Evolutionary conservation across 2,113 vertebrate genomes (phyloP).

Genomic region (Chitala chitala): DNA sequence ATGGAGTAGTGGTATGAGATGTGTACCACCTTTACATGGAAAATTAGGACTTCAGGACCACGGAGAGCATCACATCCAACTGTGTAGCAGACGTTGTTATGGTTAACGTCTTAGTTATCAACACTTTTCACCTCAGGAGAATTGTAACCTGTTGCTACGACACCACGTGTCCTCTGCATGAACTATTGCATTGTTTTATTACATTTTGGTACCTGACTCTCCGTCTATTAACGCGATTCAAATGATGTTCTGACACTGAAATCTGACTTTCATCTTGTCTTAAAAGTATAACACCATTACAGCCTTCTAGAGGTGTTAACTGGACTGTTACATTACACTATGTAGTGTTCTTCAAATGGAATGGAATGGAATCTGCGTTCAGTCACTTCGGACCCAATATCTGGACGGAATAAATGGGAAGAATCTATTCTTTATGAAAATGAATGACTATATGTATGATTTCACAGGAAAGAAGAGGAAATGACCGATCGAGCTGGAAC

Average conservation of each 20-base stretch:
- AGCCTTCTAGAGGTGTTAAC: not conserved
- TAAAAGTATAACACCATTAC: not conserved
- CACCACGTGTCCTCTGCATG: not conserved
- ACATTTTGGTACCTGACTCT: not conserved
- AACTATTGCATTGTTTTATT: not conserved
- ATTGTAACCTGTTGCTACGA: constrained; percentile 6
- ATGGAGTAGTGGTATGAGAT: not conserved
- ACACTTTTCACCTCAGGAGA: constrained; percentile 8
- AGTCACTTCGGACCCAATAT: not conserved
- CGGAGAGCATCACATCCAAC: constrained; percentile 7
- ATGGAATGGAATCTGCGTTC: not conserved
- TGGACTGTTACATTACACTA: not conserved
- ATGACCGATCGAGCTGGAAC: not conserved
- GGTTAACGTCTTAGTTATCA: not conserved
- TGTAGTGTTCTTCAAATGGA: not conserved
- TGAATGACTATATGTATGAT: constrained; percentile 21
- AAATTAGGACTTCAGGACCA: constrained; percentile 10
- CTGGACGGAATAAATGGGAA: not conserved
- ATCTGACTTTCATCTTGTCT: not conserved
- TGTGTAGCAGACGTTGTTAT: not conserved
- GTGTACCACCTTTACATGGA: not conserved
- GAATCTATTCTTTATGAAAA: not conserved
- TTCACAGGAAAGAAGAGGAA: constrained; percentile 18
- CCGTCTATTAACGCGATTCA: not conserved
- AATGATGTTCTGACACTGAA: not conserved